Evolutionary conservation across 2,797 vertebrate genomes (phyloP).

Genomic region (Geotrypetes seraphini): DNA sequence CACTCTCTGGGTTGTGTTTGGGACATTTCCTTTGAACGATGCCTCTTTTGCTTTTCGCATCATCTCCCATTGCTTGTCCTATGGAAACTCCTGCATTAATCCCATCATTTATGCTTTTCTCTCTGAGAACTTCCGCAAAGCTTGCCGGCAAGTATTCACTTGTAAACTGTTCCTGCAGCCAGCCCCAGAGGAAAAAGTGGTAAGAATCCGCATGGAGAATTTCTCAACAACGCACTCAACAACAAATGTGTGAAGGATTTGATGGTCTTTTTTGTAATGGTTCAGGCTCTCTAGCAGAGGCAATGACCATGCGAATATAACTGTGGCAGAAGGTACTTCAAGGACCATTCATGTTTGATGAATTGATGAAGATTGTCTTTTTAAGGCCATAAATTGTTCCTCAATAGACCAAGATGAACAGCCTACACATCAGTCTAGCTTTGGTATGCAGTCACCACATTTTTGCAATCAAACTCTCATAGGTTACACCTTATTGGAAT

Average conservation of each 20-base stretch:
- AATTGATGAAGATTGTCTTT: no score
- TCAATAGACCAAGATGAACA: no score
- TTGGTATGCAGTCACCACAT: no score
- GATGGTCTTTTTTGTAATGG: no score
- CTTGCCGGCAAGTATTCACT: constrained; percentile 62
- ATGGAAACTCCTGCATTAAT: constrained; percentile 73
- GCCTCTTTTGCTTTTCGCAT: constrained; percentile 66
- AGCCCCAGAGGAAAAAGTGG: constrained; percentile 23
- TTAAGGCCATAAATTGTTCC: no score
- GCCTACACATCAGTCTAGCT: no score
- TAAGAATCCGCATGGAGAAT: constrained; percentile 59
- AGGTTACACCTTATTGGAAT: no score
- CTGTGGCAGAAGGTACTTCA: no score
- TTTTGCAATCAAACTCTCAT: no score
- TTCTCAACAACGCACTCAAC: constrained; percentile 63
- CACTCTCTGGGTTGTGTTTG: constrained; percentile 73
- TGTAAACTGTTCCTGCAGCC: constrained; percentile 20
- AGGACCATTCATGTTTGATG: no score
- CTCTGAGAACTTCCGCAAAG: constrained; percentile 69
- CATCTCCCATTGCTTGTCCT: constrained; percentile 66
- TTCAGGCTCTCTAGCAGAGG: no score
- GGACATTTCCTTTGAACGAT: constrained; percentile 60
- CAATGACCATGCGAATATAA: no score
- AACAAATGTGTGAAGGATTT: constrained; percentile 48
- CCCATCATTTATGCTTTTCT: constrained; percentile 73